Base-by-base conservation (phyloP, 2,888 invertebrate genomes). In the Microctonus brassicae region DNA sequence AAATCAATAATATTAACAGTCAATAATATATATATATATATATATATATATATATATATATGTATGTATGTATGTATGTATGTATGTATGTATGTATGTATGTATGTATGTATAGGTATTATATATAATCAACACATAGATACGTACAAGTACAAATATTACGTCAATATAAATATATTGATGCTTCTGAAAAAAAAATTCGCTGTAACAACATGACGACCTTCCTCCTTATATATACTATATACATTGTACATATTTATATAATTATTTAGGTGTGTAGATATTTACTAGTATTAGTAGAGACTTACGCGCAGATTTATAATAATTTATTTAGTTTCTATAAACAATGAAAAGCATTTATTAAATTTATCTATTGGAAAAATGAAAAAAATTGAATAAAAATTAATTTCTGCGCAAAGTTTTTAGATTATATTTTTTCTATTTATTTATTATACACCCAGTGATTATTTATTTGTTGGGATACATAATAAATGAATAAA, bases 161-260 rank as follows among this genome's bases (percentile, higher is more conserved):
- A 81, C 84, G 79, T 84, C 80, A 78, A 85, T 84, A 85, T 86
- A n/a, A n/a, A n/a, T n/a, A 86, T 84, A 84, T 82, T 80, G 78
- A 78, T 78, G 80, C 78, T 79, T 81, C 83, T 82, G 79, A 83
- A n/a, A 84, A 83, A 84, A 84, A 82, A 78, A 81, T 78, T 81
- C 81, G 78, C 78, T 81, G 70, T 74, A 65, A 34, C 73, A 20
- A 33, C 29, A 34, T 47, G 47, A 47, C 11, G 47, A 47, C 29
- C 47, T 63, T 61, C 22, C 52, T 29, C 63, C 13, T 47, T 47
- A 36, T 39, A 36, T 39, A 47, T 17, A 47, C 33, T 29, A 57
- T 17, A 52, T n/a, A n/a, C n/a, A n/a, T n/a, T n/a, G n/a, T n/a
- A n/a, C n/a, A n/a, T n/a, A n/a, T n/a, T n/a, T n/a, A n/a, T n/a